phyloP scores from a whole-genome alignment of 2,888 invertebrate genomes.

The Antheraea yamamai region DNA sequence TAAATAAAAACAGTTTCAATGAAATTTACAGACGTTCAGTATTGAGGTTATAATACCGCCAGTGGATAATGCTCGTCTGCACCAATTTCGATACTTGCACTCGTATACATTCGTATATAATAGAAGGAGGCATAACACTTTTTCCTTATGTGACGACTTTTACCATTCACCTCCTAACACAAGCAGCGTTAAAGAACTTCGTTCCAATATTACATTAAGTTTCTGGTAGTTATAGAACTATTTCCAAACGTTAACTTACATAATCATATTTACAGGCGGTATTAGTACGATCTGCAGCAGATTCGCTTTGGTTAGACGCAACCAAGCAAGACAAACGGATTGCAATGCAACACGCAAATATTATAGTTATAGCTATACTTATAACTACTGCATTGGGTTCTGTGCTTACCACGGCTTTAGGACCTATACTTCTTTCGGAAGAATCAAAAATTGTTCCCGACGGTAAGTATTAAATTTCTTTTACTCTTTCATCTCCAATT shows the following conservation, averaged over 20 bases:
- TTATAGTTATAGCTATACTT: conserved; percentile 74
- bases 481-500: not conserved
- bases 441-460: conserved; percentile 66
- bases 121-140: too few relatives aligned
- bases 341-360: conserved; percentile 70
- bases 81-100: too few relatives aligned
- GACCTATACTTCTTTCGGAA: conserved; percentile 66
- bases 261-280: conserved; percentile 65
- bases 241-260: not conserved
- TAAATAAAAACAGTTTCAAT: too few relatives aligned
- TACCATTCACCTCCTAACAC: too few relatives aligned
- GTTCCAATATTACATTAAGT: not conserved
- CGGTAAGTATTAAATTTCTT: conserved; percentile 48
- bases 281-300: conserved; percentile 69
- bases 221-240: not conserved
- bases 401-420: conserved; percentile 62
- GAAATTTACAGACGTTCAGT: too few relatives aligned
- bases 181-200: too few relatives aligned
- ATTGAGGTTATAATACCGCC: too few relatives aligned
- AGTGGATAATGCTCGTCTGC: too few relatives aligned
- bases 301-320: conserved; percentile 65
- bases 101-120: too few relatives aligned
- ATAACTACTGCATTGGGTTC: conserved; percentile 71
- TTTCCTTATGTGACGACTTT: too few relatives aligned
- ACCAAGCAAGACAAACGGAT: conserved; percentile 59